Conservation (phyloP, 2,797 vertebrate species). For the Peromyscus attwateri region DNA sequence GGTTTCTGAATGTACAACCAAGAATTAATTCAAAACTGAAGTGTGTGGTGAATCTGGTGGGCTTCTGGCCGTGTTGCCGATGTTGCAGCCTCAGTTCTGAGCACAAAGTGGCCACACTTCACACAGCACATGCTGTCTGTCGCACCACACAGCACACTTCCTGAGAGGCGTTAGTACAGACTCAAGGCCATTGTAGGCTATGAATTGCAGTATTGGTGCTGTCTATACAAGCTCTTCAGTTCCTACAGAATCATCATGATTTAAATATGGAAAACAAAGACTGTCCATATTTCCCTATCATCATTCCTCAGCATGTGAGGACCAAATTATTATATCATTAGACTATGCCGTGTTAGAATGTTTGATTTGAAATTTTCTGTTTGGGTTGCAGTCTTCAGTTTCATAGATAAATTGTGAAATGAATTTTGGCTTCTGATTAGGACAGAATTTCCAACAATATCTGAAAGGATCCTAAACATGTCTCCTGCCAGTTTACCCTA, state of each 20-base stretch:
- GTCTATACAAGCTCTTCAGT: not conserved
- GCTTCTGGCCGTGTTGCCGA: not conserved
- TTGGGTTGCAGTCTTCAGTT: not conserved
- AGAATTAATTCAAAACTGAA: not conserved
- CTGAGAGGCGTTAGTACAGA: not conserved
- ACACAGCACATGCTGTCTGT: too few relatives aligned
- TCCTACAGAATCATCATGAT: not conserved
- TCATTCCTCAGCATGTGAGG: not conserved
- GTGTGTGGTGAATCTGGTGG: not conserved
- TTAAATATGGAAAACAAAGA: not conserved
- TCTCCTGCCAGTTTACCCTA: not conserved
- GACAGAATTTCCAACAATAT: not conserved
- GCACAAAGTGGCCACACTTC: not conserved
- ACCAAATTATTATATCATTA: not conserved
- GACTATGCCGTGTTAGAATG: not conserved
- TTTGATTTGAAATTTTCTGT: not conserved
- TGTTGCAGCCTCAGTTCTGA: not conserved
- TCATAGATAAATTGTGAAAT: not conserved
- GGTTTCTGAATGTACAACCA: not conserved
- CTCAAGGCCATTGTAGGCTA: not conserved
- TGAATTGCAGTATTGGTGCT: not conserved
- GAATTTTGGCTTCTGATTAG: not conserved
- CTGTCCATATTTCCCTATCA: not conserved
- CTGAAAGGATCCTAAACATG: not conserved
- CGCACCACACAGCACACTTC: not conserved